Evolutionary conservation across 2,113 vertebrate genomes (phyloP).

Genomic region (Nycticorax nycticorax): DNA sequence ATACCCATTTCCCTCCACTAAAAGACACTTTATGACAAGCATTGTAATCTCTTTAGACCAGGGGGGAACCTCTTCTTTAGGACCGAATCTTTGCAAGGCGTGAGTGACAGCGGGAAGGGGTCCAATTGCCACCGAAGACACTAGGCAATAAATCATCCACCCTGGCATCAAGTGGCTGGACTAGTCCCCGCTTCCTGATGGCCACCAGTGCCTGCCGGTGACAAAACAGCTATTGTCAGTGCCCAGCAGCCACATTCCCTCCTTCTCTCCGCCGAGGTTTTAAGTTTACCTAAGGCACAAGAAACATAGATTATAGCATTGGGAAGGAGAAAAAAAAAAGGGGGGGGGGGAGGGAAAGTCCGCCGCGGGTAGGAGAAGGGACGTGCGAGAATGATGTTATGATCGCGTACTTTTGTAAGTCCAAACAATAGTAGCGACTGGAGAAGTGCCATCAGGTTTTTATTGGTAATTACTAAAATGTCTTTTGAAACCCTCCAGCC

Average conservation of each 20-base stretch:
- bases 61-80: conserved; percentile 87
- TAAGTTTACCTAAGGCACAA: conserved; percentile 72
- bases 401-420: accelerated
- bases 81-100: conserved; percentile 81
- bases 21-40: conserved; percentile 93
- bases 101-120: conserved; percentile 93
- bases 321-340: background rate
- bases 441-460: background rate
- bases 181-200: conserved; percentile 84
- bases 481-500: background rate
- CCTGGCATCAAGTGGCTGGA: conserved; percentile 83
- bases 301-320: background rate
- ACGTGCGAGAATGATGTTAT: background rate
- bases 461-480: background rate
- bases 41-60: conserved; percentile 90
- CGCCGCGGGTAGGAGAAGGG: background rate
- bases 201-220: conserved; percentile 82
- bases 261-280: conserved; percentile 69
- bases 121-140: conserved; percentile 96
- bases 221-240: conserved; percentile 91
- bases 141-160: conserved; percentile 97
- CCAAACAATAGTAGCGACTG: background rate
- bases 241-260: conserved; percentile 69
- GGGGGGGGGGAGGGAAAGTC: background rate
- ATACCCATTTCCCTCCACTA: conserved; percentile 82